Evolutionary conservation across 2,113 vertebrate genomes (phyloP), one percentile per base, ranked within the genome.

Genomic region (Antennarius striatus): DNA sequence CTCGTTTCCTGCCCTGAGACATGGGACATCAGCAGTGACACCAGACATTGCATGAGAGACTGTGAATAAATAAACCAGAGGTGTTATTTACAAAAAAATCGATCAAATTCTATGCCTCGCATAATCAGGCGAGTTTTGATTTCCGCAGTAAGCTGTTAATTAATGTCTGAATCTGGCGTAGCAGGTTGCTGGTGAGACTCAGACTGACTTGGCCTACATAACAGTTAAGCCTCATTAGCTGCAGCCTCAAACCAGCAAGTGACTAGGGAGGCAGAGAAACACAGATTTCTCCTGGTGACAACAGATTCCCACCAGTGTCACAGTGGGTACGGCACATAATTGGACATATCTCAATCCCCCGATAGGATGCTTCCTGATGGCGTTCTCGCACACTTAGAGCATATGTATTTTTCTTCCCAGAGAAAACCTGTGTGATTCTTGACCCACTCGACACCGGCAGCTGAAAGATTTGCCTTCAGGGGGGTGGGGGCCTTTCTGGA

Each of bases 221-320:
- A 74, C 54, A 78, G 71, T 66, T 79, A 84, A 73, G 65, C 80
- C 82, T 90, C 88, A 81, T 91, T 87, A 88, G 81, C 71, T 64
- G 83, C 85, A 83, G 76, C 53, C 73, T 79, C 71, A 77, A 85
- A 87, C 72, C 86, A 75, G 68, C 51, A 29, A 68, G 62, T 69
- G 73, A 67, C 70, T 68, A 56, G 72, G 79, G 68, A 84, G 52
- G 63, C 57, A 66, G 57, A 63, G 73, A 39, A 86, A 76, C 77
- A 72, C 74, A 65, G 70, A 82, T 86, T 75, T 76, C 75, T 87
- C 63, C 77, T 48, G 58, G 63, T 77, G 85, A 86, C 83, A 84
- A 82, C 63, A 71, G 58, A 76, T 58, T 75, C 68, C 75, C 75
- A 74, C 63, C 65, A 58, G 65, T 56, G 69, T 56, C 64, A 47